Base-by-base conservation (phyloP, 2,888 invertebrate genomes). In the Platerodrilus igneus region DNA sequence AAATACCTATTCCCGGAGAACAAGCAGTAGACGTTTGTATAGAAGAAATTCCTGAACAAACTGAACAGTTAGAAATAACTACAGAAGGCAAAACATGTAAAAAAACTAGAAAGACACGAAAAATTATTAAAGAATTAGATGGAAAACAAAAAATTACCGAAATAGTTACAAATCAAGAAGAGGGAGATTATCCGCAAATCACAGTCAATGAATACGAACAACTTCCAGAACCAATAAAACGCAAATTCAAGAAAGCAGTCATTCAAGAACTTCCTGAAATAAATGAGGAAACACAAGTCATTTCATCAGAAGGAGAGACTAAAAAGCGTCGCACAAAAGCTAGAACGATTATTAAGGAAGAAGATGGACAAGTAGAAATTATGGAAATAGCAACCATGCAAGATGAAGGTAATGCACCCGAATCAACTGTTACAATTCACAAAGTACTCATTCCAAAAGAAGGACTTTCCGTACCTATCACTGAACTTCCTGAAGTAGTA, bases 271-370 rank as follows among this genome's bases (percentile, higher is more conserved):
- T 62, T 13, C 37, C 37, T n/a, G 37, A 37, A 27, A 33, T 46
- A 9, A 41, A 48, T 40, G 28, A 45, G 50, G 58, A 14, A 44
- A 42, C 15, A 6, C 46, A 54, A 42, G 45, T 52, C 2, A 36
- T 41, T 8, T 37, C 46, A 14, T 41, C 50, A 28, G 53, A 55
- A 33, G 51, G 52, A 6, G 43, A 47, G 31, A 31, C 51, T 26
- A 53, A 42, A 41, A 56, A 37, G 45, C 57, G 52, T 35, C 63
- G 62, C 20, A 59, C 64, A 3, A 70, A 67, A 29, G 69, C 63
- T 33, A 59, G 68, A 27, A 49, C 52, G 66, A 7, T 69, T 64
- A 1, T 68, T 65, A 51, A 61, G 67, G 17, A 57, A 63, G 39
- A 68, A 58, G 3, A 49, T 59, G 39, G 51, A 9, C 48, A 47